Conservation (phyloP, 2,888 invertebrate species). For the Apantesis nais region DNA sequence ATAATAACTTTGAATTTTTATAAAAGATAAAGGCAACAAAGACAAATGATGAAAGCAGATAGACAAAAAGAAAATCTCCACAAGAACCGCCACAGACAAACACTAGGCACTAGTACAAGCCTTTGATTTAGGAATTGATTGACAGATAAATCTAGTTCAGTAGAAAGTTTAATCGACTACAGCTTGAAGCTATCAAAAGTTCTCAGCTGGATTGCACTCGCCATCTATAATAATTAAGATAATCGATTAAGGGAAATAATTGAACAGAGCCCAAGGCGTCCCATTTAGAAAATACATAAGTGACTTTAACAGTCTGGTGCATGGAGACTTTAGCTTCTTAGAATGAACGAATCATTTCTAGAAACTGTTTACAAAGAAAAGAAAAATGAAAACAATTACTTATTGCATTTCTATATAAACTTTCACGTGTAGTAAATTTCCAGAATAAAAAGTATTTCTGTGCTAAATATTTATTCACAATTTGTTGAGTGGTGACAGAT, state of each 20-base stretch:
- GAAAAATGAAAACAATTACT: not conserved
- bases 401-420: not conserved
- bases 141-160: not conserved
- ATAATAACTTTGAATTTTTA: no score
- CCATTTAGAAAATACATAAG: not conserved
- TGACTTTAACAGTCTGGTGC: not conserved
- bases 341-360: not conserved
- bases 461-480: no score
- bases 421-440: not conserved
- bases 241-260: not conserved
- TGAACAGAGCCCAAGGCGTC: not conserved
- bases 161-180: not conserved
- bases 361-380: not conserved
- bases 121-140: not conserved
- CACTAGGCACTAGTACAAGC: not conserved
- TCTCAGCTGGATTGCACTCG: not conserved
- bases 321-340: not conserved
- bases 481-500: no score
- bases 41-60: no score
- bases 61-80: not conserved
- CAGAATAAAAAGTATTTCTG: no score
- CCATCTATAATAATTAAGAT: not conserved
- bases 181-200: not conserved
- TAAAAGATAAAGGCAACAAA: no score
- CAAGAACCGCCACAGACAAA: not conserved